These are phyloP conservation scores for Dreissena rostriformis DNA, from an alignment of 1,140 invertebrate species.

Conservation along the genomic window DNA sequence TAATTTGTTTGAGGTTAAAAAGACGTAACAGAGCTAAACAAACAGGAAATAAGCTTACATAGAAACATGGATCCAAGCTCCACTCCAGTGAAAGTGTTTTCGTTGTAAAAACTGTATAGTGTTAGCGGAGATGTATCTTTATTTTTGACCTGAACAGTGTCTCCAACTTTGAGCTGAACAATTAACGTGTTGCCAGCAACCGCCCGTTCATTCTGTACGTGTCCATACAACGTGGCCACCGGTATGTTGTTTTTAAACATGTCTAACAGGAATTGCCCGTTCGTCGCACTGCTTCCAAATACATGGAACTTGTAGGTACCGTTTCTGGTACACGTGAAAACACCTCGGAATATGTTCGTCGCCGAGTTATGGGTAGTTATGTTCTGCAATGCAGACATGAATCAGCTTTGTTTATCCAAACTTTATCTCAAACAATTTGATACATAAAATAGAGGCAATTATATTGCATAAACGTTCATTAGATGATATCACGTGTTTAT, in stretches of 20 bases:
- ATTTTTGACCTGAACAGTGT: conserved; percentile 15
- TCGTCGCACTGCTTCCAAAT: conserved; percentile 2
- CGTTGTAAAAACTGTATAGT: neutral
- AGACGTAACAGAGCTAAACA: no score
- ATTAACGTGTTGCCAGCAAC: conserved; percentile 42
- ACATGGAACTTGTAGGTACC: conserved; percentile 49
- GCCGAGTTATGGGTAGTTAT: neutral
- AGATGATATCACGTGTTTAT: no score
- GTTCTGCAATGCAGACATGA: neutral
- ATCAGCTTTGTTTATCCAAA: no score
- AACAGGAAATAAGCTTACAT: no score
- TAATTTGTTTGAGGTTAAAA: no score
- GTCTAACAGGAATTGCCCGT: conserved; percentile 10
- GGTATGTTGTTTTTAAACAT: conserved; percentile 12
- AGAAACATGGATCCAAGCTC: conserved; percentile 16
- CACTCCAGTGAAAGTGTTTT: conserved; percentile 39
- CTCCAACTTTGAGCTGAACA: conserved; percentile 18
- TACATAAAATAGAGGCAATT: no score
- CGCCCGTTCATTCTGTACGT: conserved; percentile 18
- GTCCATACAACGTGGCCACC: conserved; percentile 17
- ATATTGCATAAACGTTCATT: no score
- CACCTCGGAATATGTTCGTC: neutral
- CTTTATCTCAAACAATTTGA: no score
- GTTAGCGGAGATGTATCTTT: neutral
- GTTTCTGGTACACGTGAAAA: conserved; percentile 8